Base-by-base conservation (phyloP, 1,140 invertebrate species). In the Hypsibius dujardini region DNA sequence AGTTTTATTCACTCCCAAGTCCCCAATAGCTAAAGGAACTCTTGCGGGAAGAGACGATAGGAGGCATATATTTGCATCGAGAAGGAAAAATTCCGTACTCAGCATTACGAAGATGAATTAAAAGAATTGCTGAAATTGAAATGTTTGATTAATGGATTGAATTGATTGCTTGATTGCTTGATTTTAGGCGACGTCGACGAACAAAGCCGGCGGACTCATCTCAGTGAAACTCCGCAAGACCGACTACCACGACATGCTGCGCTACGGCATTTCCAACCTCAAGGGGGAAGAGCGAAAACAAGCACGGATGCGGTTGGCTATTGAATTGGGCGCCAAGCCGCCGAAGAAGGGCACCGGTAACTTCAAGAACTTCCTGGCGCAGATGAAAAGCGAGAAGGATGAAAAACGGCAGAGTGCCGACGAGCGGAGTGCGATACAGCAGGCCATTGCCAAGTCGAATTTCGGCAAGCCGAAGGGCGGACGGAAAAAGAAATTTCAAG, bases 191-290 rank as follows among this genome's bases (percentile, higher is more conserved):
- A 56, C 7, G 50, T n/a, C 50, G n/a, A 56, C 7, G 50, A 56
- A 56, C 7, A 56, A 56, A 7, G 50, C 7, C 7, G 50, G n/a
- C 50, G 50, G n/a, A 67, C 7, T 42, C 42, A 42, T 14, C 7
- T 14, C 7, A 42, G 42, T 14, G 62, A 67, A 67, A 42, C 42
- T 67, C 3, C 7, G 7, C 42, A 3, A 7, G 62, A 56, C 62
- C 7, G 62, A 67, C 62, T 67, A 67, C 45, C 62, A 67, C 42
- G 62, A 67, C 62, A 67, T 67, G 62, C 42, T 67, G 42, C 62
- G 62, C 3, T 67, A 67, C 62, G 42, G 42, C 7, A 67, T 67
- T 3, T 67, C 62, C 62, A 42, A 67, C 3, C 42, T 42, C 12
- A 67, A 67, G 45, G 62, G 62, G 12, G 3, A 7, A 7, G 62